Conservation (phyloP, 1,140 invertebrate species). For the Zaprionus vittiger region DNA sequence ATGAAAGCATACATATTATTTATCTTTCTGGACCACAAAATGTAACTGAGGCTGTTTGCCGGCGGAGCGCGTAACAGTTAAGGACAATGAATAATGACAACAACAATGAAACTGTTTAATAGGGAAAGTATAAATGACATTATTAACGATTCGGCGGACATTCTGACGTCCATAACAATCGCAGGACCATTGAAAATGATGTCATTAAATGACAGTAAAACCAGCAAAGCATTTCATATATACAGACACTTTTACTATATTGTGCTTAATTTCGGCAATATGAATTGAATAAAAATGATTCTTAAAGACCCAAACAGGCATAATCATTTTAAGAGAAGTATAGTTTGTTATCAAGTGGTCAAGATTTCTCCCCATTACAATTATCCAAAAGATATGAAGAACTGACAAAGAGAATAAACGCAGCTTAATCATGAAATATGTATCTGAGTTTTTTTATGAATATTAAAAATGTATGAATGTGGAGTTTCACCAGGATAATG, state of each 20-base stretch:
- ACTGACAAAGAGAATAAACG: no score
- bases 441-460: background rate
- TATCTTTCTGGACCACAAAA: constrained; percentile 41
- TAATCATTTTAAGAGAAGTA: background rate
- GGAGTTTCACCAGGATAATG: constrained; percentile 27
- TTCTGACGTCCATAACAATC: constrained; percentile 47
- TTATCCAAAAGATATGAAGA: background rate
- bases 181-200: constrained; percentile 55
- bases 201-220: constrained; percentile 59
- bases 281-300: constrained; percentile 25
- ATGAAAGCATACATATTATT: constrained; percentile 45
- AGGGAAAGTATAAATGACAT: constrained; percentile 68
- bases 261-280: constrained; percentile 33
- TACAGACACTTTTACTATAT: constrained; percentile 8
- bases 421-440: no score
- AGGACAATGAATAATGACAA: constrained; percentile 67
- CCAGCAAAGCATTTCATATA: constrained; percentile 5
- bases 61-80: constrained; percentile 28
- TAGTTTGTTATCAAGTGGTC: background rate
- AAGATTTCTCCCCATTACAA: background rate
- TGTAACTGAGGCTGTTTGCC: constrained; percentile 33
- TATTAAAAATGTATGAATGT: constrained; percentile 10
- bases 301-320: background rate
- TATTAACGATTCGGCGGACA: constrained; percentile 60
- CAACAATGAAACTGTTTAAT: constrained; percentile 44